Evolutionary conservation across 2,888 invertebrate genomes (phyloP), one percentile per base, ranked within the genome.

Genomic region (Meandrusa payeni): DNA sequence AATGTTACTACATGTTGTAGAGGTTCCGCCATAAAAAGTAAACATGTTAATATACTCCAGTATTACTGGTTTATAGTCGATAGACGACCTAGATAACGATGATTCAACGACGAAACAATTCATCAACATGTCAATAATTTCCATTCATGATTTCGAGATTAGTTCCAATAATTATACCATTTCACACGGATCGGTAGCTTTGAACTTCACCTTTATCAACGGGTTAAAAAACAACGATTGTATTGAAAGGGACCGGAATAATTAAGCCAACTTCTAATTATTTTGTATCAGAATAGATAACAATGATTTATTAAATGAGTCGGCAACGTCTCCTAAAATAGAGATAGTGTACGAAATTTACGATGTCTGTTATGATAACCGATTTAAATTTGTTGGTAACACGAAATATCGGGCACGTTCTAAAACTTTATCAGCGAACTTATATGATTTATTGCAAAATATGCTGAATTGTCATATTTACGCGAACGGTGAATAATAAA

Each of bases 191-290:
- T 37, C 53, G 56, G 49, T 45, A 43, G 43, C 52, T 57, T 55
- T 54, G 55, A 55, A 56, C 47, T 52, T 48, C 17, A 9, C 11
- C 15, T 26, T 27, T 39, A 44, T 44, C 38, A 22, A 7, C 2
- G 9, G 22, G 12, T 39, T 27, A 20, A 44, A 39, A 44, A 41
- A 46, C 26, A 36, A 40, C 31, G 41, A 41, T 34, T 41, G 43
- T 52, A 47, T 47, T 39, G 49, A 63, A 59, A 65, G 62, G 59
- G 64, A 69, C 67, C 57, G 47, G 69, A 75, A 77, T 82, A 81
- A 82, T 81, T 80, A 81, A 78, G 60, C 55, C 31, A 65, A 71
- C 64, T 73, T 77, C 76, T 82, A 82, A 85, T 83, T 82, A 83
- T 80, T 80, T 77, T 76, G 65, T 76, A 76, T 74, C 72, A 57